Evolutionary conservation across 2,888 invertebrate genomes (phyloP).

Genomic region (Cephus pygmeus): DNA sequence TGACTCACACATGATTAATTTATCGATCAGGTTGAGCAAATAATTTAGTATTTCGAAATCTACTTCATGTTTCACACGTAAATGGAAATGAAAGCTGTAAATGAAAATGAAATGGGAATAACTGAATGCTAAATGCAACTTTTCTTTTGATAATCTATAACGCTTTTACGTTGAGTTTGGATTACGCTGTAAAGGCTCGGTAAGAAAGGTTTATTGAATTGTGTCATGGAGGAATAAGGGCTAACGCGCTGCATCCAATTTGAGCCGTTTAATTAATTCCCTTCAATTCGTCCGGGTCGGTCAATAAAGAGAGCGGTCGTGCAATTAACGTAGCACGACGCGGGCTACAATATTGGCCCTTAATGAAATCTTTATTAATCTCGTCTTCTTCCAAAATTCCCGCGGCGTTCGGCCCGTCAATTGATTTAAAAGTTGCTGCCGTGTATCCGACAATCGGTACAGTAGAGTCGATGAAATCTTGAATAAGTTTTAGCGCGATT

Average conservation of each 20-base stretch:
- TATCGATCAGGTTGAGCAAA: neutral
- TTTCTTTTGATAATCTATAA: neutral
- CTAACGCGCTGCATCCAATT: conserved; percentile 64
- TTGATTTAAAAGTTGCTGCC: conserved; percentile 35
- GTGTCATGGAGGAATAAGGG: conserved; percentile 63
- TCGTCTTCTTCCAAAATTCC: conserved; percentile 21
- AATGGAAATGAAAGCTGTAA: neutral
- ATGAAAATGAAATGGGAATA: neutral
- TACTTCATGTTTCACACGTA: neutral
- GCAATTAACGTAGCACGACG: conserved; percentile 43
- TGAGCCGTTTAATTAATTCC: conserved; percentile 64
- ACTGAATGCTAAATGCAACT: neutral
- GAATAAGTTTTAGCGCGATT: neutral
- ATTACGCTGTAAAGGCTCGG: neutral
- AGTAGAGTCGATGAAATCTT: neutral
- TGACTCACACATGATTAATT: neutral
- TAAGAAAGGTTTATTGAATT: conserved; percentile 59
- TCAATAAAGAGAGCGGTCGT: conserved; percentile 48
- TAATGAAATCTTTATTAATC: conserved; percentile 63
- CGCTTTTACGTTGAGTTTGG: neutral
- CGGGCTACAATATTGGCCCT: conserved; percentile 54
- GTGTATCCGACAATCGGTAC: neutral
- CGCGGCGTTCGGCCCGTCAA: conserved; percentile 17
- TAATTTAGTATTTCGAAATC: neutral
- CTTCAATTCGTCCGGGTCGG: conserved; percentile 48